phyloP scores from a whole-genome alignment of 2,797 vertebrate genomes.

The Hylomyscus alleni region DNA sequence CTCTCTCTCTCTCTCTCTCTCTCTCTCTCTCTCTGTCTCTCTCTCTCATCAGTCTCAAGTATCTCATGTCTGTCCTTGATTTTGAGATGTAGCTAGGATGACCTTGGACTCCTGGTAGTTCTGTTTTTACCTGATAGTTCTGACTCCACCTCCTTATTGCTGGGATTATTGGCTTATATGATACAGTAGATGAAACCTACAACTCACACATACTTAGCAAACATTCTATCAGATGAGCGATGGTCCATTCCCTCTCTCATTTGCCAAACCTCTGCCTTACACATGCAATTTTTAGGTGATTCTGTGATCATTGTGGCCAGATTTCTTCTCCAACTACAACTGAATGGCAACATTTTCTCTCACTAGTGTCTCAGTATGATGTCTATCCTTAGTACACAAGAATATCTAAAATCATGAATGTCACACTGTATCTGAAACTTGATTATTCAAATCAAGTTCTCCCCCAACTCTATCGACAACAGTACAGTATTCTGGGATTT shows the following conservation, averaged over 20 bases:
- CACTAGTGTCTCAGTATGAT: not conserved
- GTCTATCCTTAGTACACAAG: not conserved
- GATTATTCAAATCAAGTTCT: not conserved
- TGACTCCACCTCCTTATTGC: not conserved
- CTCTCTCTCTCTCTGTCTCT: too few species aligned
- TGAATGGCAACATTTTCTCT: not conserved
- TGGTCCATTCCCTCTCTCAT: not conserved
- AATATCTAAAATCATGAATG: slow-evolving; percentile 1
- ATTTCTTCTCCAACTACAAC: not conserved
- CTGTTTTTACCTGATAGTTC: not conserved
- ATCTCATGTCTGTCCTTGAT: not conserved
- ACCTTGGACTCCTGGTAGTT: not conserved
- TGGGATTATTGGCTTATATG: not conserved
- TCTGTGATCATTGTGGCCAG: not conserved
- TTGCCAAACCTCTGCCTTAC: slow-evolving; percentile 2
- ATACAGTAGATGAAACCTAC: not conserved
- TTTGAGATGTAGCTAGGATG: not conserved
- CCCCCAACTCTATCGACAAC: not conserved
- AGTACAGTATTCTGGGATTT: not conserved
- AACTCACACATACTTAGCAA: not conserved
- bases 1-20: not conserved
- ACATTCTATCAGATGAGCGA: not conserved
- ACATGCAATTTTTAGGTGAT: not conserved
- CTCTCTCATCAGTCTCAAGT: not conserved
- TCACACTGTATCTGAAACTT: not conserved